Percentiles rank a stretch among this genome's conserved stretches.
Evolutionary conservation across 2,797 vertebrate species (phyloP).

Genomic region (Lepus oiostolus): DNA sequence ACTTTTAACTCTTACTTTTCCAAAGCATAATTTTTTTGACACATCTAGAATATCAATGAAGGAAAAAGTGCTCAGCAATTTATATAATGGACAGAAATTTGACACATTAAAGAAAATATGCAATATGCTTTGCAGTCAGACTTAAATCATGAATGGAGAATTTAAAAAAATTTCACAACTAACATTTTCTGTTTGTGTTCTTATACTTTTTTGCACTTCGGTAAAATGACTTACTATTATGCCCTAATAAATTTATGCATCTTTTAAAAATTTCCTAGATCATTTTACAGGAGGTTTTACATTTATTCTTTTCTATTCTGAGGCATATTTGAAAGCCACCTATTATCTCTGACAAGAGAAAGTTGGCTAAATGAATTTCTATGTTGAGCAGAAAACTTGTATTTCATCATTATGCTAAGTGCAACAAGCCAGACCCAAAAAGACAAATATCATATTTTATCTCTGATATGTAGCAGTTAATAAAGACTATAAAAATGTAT

Average conservation of each 20-base stretch:
- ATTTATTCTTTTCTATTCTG: background rate
- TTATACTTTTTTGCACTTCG: background rate
- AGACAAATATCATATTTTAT: too few relatives aligned
- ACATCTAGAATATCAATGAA: conserved; percentile 2
- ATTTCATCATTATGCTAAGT: background rate
- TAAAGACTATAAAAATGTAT: too few relatives aligned
- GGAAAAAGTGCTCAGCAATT: background rate
- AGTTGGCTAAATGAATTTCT: background rate
- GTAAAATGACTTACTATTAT: background rate
- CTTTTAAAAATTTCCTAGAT: background rate
- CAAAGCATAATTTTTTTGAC: background rate
- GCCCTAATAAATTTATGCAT: background rate
- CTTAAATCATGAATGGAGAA: background rate
- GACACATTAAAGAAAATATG: conserved; percentile 28
- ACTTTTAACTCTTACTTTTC: background rate
- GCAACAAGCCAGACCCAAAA: too few relatives aligned
- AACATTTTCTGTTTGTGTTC: background rate
- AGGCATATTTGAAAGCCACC: background rate
- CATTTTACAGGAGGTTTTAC: conserved; percentile 15
- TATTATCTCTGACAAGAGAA: background rate
- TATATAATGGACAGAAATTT: background rate
- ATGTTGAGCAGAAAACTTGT: background rate
- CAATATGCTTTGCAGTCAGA: background rate
- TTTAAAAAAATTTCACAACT: conserved; percentile 5
- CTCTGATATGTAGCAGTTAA: too few relatives aligned